A percentile compares a stretch with the other conserved stretches of the same genome.
These are phyloP conservation scores for Pipistrellus pygmaeus DNA, from an alignment of 2,797 vertebrate species.

Conservation along the genomic window DNA sequence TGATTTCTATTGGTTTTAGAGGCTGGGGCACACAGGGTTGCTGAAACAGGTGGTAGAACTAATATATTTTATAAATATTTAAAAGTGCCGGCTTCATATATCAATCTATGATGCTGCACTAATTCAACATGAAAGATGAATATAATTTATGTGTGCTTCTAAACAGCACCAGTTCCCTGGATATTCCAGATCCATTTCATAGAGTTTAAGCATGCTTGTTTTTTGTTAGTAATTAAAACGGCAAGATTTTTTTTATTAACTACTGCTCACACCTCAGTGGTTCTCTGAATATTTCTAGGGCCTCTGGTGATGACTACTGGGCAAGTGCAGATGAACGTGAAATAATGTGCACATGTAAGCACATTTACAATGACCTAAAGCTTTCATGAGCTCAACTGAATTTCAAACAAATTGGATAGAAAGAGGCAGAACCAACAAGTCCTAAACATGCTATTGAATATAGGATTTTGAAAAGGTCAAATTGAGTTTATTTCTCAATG, in stretches of 20 bases:
- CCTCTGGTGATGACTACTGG: conserved; percentile 45
- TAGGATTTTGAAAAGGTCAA: conserved; percentile 70
- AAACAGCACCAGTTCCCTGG: conserved; percentile 42
- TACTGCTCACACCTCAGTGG: conserved; percentile 64
- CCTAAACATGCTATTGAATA: conserved; percentile 76
- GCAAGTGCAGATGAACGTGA: conserved; percentile 60
- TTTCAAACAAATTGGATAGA: conserved; percentile 81
- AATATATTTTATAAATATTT: conserved; percentile 51
- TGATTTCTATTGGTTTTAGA: conserved; percentile 45
- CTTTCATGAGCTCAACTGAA: conserved; percentile 51
- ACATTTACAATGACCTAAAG: conserved; percentile 72
- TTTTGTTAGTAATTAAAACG: conserved; percentile 76
- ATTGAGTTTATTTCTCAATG: conserved; percentile 73
- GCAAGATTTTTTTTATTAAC: conserved; percentile 79
- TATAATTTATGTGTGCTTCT: conserved; percentile 62
- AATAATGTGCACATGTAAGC: conserved; percentile 76
- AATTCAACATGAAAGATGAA: conserved; percentile 34
- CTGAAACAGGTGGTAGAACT: conserved; percentile 55
- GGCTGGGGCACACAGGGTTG: background rate
- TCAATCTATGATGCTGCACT: background rate
- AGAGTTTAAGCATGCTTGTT: conserved; percentile 73
- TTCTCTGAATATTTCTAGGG: conserved; percentile 64
- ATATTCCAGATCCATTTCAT: conserved; percentile 67
- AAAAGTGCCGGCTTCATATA: background rate
- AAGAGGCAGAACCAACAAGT: conserved; percentile 56